phyloP scores from a whole-genome alignment of 2,797 vertebrate genomes.

The Menidia menidia region DNA sequence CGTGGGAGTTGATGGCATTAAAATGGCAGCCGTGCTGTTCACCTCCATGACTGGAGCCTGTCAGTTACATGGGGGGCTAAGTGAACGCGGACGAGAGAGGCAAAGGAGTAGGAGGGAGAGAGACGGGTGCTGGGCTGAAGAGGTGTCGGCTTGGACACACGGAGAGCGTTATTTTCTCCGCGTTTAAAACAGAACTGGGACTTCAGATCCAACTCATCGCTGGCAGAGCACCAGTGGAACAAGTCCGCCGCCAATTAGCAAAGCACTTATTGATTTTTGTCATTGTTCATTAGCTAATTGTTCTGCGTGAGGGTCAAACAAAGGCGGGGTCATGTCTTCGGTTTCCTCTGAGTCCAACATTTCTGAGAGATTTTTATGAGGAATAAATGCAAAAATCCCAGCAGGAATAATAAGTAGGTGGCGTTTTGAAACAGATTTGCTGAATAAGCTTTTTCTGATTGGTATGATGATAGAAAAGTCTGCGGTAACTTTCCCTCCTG shows the following conservation, averaged over 20 bases:
- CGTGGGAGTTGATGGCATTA: constrained; percentile 75
- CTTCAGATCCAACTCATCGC: constrained; percentile 9
- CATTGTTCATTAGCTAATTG: constrained; percentile 34
- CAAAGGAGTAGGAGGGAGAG: constrained; percentile 50
- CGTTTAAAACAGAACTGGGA: constrained; percentile 42
- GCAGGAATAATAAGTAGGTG: too few species aligned
- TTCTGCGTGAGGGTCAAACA: constrained; percentile 29
- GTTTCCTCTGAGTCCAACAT: constrained; percentile 4
- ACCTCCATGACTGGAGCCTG: constrained; percentile 75
- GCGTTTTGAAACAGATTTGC: too few species aligned
- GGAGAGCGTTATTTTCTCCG: constrained; percentile 36
- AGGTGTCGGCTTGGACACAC: constrained; percentile 49
- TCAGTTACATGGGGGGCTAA: constrained; percentile 67
- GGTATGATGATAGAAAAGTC: too few species aligned
- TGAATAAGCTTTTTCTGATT: too few species aligned
- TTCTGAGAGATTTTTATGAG: too few species aligned
- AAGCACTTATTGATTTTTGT: constrained; percentile 23
- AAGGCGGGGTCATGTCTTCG: constrained; percentile 1
- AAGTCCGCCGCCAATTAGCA: constrained; percentile 34
- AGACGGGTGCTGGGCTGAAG: constrained; percentile 31
- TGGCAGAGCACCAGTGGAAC: constrained; percentile 39
- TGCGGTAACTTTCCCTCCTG: too few species aligned
- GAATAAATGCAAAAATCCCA: too few species aligned
- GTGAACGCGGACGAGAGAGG: constrained; percentile 46
- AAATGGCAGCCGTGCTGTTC: constrained; percentile 73